Evolutionary conservation across 2,113 vertebrate genomes (phyloP).

Genomic region (Anolis carolinensis): DNA sequence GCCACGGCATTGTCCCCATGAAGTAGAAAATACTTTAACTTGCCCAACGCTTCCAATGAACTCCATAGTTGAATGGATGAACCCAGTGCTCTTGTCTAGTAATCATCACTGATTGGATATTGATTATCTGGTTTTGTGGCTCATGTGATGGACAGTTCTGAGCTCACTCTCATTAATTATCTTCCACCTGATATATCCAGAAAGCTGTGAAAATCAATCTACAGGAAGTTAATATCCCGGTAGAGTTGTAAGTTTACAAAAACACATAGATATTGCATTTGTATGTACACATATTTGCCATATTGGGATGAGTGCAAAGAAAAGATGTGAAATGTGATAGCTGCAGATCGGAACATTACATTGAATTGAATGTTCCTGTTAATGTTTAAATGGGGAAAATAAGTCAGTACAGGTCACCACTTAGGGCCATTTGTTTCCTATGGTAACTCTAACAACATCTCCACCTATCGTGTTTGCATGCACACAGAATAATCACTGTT

Average conservation of each 20-base stretch:
- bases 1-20: not conserved
- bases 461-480: not conserved
- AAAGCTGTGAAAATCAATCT: not conserved
- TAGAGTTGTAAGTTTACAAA: not conserved
- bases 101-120: not conserved
- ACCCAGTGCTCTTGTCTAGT: not conserved
- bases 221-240: not conserved
- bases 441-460: conserved; percentile 14
- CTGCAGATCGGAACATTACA: conserved; percentile 2
- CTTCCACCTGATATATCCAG: not conserved
- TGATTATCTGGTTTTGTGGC: not conserved
- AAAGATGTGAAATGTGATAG: conserved; percentile 1
- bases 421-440: not conserved
- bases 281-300: not conserved
- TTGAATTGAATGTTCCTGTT: conserved; percentile 28
- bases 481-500: not conserved
- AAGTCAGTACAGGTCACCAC: not conserved
- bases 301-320: not conserved
- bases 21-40: not conserved
- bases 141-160: not conserved
- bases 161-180: not conserved
- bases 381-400: conserved; percentile 19
- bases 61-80: not conserved
- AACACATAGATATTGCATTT: not conserved
- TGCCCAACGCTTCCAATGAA: not conserved